Evolutionary conservation across 2,888 invertebrate genomes (phyloP), one percentile per base, ranked within the genome.

Genomic region (Tetropium fuscum): DNA sequence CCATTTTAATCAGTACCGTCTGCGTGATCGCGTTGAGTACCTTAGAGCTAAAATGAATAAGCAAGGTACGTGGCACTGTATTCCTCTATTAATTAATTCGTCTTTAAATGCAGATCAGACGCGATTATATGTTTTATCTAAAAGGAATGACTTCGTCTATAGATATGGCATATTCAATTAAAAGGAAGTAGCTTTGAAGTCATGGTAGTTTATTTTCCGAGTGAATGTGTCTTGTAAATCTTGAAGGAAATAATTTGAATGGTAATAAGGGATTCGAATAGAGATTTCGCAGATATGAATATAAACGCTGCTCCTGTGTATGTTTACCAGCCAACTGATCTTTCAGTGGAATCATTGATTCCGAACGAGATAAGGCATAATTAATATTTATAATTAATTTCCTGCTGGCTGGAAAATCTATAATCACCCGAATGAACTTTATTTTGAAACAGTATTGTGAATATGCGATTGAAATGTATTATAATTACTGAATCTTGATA

Each of bases 151-250:
- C 56, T 56, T 13, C 61, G 61, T 56, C 64, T 64, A 61, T 63
- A 63, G 63, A 63, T 63, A 63, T 54, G 63, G 58, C 54, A 62
- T 59, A 64, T 64, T 64, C 64, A 64, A 64, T 64, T 64, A 62
- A 62, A 64, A 64, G 62, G 64, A 64, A 64, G 58, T 53, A 58
- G 59, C 62, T 62, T 64, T 64, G 64, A 62, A 57, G 62, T 62
- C 54, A 54, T 54, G 58, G 58, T 48, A 62, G 64, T 58, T 64
- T 62, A 64, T 64, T 64, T 64, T 61, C 59, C 65, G 60, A 58
- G 53, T 63, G 65, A 63, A 65, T 65, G 51, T 57, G 56, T 53
- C 60, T 55, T 61, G 57, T 58, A 58, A 58, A 58, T 62, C 58
- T 62, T 25, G 58, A 58, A 58, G 55, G 58, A 62, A 58, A 58